Evolutionary conservation across 2,888 invertebrate species (phyloP).

Genomic region (Subacronicta megacephala): DNA sequence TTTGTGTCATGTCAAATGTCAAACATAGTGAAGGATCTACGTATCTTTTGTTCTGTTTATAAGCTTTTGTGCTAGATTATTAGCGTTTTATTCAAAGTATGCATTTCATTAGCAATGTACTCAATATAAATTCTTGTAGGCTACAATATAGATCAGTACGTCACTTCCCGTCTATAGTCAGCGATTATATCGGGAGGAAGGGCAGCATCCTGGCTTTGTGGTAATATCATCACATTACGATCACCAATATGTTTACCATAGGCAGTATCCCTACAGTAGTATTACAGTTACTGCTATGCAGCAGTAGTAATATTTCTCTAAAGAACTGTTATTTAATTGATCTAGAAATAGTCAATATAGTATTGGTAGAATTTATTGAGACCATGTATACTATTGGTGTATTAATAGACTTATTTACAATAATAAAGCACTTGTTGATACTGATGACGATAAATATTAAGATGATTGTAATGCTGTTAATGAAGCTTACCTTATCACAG

Average conservation of each 20-base stretch:
- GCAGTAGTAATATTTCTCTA: neutral
- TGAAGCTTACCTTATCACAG: constrained; percentile 92
- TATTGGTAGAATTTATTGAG: no score
- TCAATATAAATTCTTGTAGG: neutral
- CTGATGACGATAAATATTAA: neutral
- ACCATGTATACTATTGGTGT: no score
- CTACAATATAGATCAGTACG: constrained; percentile 20
- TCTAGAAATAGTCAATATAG: no score
- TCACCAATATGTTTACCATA: constrained; percentile 10
- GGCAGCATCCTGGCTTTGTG: constrained; percentile 51
- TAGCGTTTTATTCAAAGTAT: neutral
- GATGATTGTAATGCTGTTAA: neutral
- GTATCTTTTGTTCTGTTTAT: no score
- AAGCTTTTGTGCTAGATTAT: no score
- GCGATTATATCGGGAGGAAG: constrained; percentile 44
- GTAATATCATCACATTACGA: constrained; percentile 22
- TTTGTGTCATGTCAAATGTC: no score
- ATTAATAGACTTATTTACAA: no score
- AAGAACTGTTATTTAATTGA: neutral
- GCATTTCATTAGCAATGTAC: neutral
- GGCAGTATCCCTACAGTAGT: constrained; percentile 13
- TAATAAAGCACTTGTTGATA: neutral
- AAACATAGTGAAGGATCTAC: neutral
- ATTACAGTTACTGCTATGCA: neutral
- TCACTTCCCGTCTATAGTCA: constrained; percentile 24